phyloP scores from a whole-genome alignment of 2,797 vertebrate species.

The Rallus crepitans region DNA sequence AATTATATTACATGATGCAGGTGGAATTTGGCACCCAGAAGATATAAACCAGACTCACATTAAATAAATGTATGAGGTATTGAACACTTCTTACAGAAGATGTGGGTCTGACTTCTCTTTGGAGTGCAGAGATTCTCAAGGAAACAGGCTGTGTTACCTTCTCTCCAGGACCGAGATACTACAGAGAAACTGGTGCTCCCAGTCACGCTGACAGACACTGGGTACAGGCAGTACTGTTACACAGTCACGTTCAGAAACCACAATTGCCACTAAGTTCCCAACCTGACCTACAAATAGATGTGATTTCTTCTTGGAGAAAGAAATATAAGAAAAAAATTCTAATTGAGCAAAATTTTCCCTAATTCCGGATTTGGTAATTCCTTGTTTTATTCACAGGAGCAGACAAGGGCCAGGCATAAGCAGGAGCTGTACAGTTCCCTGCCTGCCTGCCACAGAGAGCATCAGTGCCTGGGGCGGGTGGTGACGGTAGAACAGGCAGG shows the following conservation, averaged over 20 bases:
- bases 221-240: not conserved
- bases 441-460: not conserved
- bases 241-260: not conserved
- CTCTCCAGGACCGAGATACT: not conserved
- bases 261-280: not conserved
- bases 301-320: not conserved
- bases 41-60: not conserved
- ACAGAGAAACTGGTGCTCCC: not conserved
- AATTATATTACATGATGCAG: not conserved
- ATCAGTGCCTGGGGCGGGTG: not conserved
- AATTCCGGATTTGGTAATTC: not conserved
- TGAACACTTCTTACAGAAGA: not conserved
- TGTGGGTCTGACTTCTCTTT: not conserved
- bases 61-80: not conserved
- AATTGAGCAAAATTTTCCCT: not conserved
- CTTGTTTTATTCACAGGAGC: not conserved
- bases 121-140: too few species aligned
- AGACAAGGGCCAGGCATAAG: not conserved
- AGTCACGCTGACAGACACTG: not conserved
- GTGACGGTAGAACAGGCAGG: fast-evolving
- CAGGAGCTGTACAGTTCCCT: not conserved
- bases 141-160: not conserved
- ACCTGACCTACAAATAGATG: not conserved
- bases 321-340: not conserved
- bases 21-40: not conserved